Evolutionary conservation across 2,888 invertebrate genomes (phyloP).

Genomic region (Drosophila fungiperda): DNA sequence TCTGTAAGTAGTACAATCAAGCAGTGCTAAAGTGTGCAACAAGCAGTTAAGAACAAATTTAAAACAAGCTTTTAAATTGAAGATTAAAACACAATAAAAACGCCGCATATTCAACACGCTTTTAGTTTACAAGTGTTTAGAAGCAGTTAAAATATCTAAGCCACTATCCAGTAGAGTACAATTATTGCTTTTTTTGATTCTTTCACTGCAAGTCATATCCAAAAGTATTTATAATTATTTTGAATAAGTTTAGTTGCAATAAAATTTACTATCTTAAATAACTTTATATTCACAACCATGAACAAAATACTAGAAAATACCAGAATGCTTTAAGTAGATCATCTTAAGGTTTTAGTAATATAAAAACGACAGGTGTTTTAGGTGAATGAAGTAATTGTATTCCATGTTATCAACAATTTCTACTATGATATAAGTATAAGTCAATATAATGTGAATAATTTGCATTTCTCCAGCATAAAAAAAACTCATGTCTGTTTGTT

Average conservation of each 20-base stretch:
- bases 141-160: not conserved
- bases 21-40: not conserved
- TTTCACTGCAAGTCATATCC: not conserved
- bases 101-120: not conserved
- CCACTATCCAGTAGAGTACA: not conserved
- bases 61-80: not conserved
- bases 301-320: not conserved
- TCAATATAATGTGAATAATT: conserved; percentile 8
- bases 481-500: conserved; percentile 10
- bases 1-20: not conserved
- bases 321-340: conserved; percentile 7
- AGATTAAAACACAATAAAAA: not conserved
- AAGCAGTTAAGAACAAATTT: not conserved
- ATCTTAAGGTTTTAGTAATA: conserved; percentile 8
- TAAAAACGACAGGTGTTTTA: conserved; percentile 37
- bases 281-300: conserved; percentile 1
- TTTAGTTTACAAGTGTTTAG: no score
- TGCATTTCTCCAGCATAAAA: conserved; percentile 15
- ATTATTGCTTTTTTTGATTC: not conserved
- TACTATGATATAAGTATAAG: conserved; percentile 13
- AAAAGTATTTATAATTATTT: not conserved
- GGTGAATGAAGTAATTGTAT: conserved; percentile 7
- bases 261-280: not conserved
- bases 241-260: not conserved
- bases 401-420: conserved; percentile 6